Conservation (phyloP, 2,797 vertebrate genomes). For the Otolemur crassicaudatus region DNA sequence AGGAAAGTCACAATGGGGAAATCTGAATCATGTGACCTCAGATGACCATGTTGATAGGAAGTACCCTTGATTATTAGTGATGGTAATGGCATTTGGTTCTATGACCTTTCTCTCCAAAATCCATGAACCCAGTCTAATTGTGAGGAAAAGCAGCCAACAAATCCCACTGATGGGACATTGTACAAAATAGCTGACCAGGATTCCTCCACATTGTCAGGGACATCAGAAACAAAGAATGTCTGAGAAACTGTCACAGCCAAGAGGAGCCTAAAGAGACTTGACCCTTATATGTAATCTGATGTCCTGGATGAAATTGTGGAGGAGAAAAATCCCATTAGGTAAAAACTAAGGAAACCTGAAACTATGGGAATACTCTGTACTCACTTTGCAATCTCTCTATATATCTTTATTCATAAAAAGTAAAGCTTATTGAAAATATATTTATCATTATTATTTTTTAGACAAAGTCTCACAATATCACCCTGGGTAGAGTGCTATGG, state of each 20-base stretch:
- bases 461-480: no score
- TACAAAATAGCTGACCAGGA: neutral
- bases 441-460: no score
- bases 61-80: neutral
- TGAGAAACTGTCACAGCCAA: no score
- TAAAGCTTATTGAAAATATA: no score
- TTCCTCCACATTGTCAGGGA: neutral
- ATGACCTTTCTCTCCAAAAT: neutral
- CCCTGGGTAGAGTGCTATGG: no score
- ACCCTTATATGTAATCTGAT: neutral
- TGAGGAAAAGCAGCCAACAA: neutral
- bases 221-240: neutral
- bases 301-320: no score
- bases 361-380: no score
- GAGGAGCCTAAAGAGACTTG: neutral
- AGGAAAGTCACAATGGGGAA: neutral
- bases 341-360: no score
- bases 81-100: neutral
- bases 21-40: no score
- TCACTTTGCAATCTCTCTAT: no score
- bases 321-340: no score
- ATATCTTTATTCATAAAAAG: no score
- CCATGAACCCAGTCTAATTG: neutral
- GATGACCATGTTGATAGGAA: neutral
- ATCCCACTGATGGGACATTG: neutral